Evolutionary conservation across 1,140 invertebrate genomes (phyloP).

Genomic region (Drosophila equinoxialis): DNA sequence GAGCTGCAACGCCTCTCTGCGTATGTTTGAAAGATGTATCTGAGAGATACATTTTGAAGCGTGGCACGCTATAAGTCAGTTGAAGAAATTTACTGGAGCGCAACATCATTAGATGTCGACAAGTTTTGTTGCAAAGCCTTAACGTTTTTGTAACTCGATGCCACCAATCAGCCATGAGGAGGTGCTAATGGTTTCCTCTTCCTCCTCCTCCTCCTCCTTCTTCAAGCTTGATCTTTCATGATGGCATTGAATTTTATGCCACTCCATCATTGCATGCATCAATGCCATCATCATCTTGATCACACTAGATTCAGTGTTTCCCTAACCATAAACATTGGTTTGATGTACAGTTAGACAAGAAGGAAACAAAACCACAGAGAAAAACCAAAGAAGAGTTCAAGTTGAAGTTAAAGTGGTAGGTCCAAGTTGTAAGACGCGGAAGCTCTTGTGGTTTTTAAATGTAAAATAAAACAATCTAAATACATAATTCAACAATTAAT

Average conservation of each 20-base stretch:
- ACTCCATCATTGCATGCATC: constrained; percentile 43
- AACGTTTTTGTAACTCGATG: constrained; percentile 43
- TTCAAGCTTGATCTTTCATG: not conserved
- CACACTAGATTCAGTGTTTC: not conserved
- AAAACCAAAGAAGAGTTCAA: constrained; percentile 9
- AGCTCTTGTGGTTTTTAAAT: not conserved
- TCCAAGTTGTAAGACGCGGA: not conserved
- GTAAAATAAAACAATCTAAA: constrained; percentile 1
- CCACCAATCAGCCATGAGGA: constrained; percentile 58
- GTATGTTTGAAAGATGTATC: constrained; percentile 20
- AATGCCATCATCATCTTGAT: constrained; percentile 24
- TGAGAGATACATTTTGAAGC: constrained; percentile 45
- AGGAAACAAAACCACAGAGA: constrained; percentile 26
- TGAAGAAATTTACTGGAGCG: constrained; percentile 51
- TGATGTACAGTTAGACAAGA: constrained; percentile 62
- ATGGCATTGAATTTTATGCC: constrained; percentile 40
- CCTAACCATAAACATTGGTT: constrained; percentile 41
- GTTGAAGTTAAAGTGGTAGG: constrained; percentile 3
- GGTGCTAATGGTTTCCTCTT: constrained; percentile 65
- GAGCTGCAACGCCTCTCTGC: constrained; percentile 34
- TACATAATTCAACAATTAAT: constrained; percentile 51
- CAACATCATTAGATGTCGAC: constrained; percentile 33
- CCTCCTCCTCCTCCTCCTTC: not conserved
- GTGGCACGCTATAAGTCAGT: constrained; percentile 61
- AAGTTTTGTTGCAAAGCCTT: constrained; percentile 9